These are phyloP conservation scores for Cantharis nigra DNA, from an alignment of 2,888 invertebrate species.

Conservation along the genomic window DNA sequence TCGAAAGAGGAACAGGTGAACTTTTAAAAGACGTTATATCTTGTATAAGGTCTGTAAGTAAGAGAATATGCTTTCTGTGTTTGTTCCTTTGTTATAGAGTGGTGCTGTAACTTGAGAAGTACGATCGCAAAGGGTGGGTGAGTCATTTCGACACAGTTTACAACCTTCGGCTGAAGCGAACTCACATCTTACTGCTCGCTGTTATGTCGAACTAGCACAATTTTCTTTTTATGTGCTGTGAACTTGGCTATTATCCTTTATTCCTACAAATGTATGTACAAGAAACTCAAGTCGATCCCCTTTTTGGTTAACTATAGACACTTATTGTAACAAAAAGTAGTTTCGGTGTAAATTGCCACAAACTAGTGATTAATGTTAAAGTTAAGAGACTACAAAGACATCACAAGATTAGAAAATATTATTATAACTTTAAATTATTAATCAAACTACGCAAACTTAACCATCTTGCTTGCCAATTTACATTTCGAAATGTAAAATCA, in stretches of 20 bases:
- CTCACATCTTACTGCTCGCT: constrained; percentile 25
- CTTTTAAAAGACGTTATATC: constrained; percentile 12
- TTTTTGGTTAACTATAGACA: constrained; percentile 6
- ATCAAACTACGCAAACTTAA: background rate
- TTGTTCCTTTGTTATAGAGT: constrained; percentile 11
- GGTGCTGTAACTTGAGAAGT: constrained; percentile 13
- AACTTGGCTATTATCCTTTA: constrained; percentile 19
- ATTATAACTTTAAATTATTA: background rate
- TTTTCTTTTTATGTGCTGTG: constrained; percentile 19
- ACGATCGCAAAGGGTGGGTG: constrained; percentile 18
- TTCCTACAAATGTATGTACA: constrained; percentile 11
- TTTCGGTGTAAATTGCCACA: background rate
- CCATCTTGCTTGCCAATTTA: background rate
- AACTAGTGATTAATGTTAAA: background rate
- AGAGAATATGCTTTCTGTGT: constrained; percentile 17
- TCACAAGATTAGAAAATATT: background rate
- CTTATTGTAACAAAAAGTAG: background rate
- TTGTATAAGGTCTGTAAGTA: constrained; percentile 11
- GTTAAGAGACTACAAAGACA: background rate
- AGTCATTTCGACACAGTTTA: constrained; percentile 28
- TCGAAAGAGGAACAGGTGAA: constrained; percentile 2
- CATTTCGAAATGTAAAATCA: background rate
- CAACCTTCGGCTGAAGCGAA: constrained; percentile 32
- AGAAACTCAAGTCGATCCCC: constrained; percentile 10
- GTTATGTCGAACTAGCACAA: constrained; percentile 20